Base-by-base conservation (phyloP, 2,888 invertebrate species). In the Erpobdella octoculata region DNA sequence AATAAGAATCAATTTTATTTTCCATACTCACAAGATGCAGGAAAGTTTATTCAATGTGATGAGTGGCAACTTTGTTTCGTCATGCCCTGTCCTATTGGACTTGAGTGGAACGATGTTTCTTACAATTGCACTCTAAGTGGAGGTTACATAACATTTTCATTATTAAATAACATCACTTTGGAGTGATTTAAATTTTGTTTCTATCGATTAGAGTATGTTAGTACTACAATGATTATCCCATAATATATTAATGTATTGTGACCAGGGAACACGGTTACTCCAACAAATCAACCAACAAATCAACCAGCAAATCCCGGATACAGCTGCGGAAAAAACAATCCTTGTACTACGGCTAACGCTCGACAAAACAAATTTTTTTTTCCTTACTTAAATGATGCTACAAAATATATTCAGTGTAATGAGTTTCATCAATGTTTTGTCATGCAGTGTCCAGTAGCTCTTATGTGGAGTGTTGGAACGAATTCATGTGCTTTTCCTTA, bases 361-460 rank as follows among this genome's bases (percentile, higher is more conserved):
- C 31, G 31, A 33, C 25, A 33, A n/a, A 35, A 62, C 5, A 1
- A 28, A n/a, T 33, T 62, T 64, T 80, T 78, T 76, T 78, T 78
- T 72, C 73, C 77, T 9, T 61, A 76, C 33, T 71, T 70, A 15
- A 76, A 78, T 67, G 73, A 74, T 4, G 72, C 69, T 37, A 74
- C 75, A 70, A 74, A 76, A 71, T 79, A 77, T 72, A 78, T 79
- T 33, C 78, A 78, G 73, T 79, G 79, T 62, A 77, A 77, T 71
- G 74, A 76, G 70, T 71, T 73, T 4, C 78, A 78, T 5, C 74
- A 76, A n/a, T 77, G 78, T 25, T 77, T 76, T 70, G 73, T 76
- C 18, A 74, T 78, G 59, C 72, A 73, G 5, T 79, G 79, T 65
- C 75, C 77, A 46, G 15, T 72, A 12, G 76, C 76, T 15, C 75